Conservation (phyloP, 2,113 vertebrate genomes). For the Ageneiosus marmoratus region DNA sequence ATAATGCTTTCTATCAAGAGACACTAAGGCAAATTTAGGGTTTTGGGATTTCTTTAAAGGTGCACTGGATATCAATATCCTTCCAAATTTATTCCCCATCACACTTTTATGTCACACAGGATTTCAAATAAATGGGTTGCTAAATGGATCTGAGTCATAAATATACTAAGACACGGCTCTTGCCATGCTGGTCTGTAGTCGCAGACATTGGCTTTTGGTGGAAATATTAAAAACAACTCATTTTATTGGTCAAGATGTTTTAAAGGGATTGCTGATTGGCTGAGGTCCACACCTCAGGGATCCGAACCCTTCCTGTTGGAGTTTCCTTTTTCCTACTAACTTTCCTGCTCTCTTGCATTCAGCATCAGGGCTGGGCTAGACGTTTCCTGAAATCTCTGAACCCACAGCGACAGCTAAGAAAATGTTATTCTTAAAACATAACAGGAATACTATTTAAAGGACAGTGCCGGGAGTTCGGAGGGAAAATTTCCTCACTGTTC, state of each 20-base stretch:
- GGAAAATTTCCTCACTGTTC: background rate
- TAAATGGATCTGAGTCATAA: background rate
- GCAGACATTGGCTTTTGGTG: constrained; percentile 18
- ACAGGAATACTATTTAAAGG: constrained; percentile 19
- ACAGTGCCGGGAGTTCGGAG: background rate
- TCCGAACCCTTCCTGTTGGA: constrained; percentile 45
- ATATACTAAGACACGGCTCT: background rate
- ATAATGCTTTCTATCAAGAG: background rate
- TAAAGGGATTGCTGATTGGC: constrained; percentile 39
- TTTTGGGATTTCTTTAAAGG: background rate
- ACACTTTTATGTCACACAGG: background rate
- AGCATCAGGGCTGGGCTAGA: constrained; percentile 48
- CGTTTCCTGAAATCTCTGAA: constrained; percentile 49
- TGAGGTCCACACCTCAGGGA: constrained; percentile 32
- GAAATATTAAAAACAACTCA: background rate
- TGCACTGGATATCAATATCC: background rate
- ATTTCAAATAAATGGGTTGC: background rate
- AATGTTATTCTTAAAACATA: background rate
- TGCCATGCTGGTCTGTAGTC: background rate
- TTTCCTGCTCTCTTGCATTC: constrained; percentile 46
- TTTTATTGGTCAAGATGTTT: constrained; percentile 33
- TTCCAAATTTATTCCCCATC: background rate
- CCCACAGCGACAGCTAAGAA: constrained; percentile 3
- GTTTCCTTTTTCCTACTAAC: constrained; percentile 51
- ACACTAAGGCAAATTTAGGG: background rate